phyloP scores from a whole-genome alignment of 2,888 invertebrate species.

The Baronia brevicornis region DNA sequence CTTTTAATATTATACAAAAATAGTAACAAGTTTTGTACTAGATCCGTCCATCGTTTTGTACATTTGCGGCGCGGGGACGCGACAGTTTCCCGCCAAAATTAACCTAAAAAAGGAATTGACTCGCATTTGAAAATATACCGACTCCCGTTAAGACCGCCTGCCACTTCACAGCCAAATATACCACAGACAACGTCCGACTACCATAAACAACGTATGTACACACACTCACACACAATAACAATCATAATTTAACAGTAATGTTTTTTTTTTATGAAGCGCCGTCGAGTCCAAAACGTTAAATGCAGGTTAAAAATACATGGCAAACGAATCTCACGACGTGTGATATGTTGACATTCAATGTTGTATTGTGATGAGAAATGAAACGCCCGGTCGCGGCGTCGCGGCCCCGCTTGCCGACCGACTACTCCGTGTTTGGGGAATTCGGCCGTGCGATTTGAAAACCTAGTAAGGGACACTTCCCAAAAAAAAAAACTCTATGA shows the following conservation, averaged over 20 bases:
- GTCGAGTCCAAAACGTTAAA: conserved; percentile 28
- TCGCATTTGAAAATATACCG: too few species aligned
- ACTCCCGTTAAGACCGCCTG: conserved; percentile 18
- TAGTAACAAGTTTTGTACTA: conserved; percentile 75
- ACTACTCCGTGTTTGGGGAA: not conserved
- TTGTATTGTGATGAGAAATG: conserved; percentile 6
- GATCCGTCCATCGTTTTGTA: conserved; percentile 64
- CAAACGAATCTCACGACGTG: conserved; percentile 17
- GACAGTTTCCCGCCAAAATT: conserved; percentile 22
- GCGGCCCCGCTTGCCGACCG: conserved; percentile 15
- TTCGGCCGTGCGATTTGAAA: not conserved
- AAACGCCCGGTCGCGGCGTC: conserved; percentile 25
- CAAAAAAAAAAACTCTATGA: too few species aligned
- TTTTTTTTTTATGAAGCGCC: conserved; percentile 1
- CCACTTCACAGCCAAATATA: conserved; percentile 39
- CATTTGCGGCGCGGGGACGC: conserved; percentile 55
- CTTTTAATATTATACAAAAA: conserved; percentile 68
- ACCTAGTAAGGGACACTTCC: conserved; percentile 6
- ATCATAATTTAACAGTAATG: too few species aligned
- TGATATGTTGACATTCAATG: conserved; percentile 13
- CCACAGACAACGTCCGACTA: conserved; percentile 25
- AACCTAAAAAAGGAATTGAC: too few species aligned
- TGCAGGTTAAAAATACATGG: conserved; percentile 34
- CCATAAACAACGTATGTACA: conserved; percentile 20
- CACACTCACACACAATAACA: conserved; percentile 17